Evolutionary conservation across 2,113 vertebrate species (phyloP), one percentile per base, ranked within the genome.

Genomic region (Malurus alboscapulatus): DNA sequence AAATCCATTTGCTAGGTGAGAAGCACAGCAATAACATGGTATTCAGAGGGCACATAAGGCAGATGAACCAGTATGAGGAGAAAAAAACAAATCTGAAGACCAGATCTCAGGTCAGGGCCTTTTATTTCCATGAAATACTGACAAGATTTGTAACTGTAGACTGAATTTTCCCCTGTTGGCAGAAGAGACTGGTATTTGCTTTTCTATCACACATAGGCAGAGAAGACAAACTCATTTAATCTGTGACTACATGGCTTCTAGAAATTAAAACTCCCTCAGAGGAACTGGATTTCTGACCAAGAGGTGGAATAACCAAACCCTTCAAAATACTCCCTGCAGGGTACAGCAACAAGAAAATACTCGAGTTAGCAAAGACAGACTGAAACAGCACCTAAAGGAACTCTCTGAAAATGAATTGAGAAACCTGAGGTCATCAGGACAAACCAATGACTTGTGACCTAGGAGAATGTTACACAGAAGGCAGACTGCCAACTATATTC

Each of bases 131-230:
- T 3, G 3, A 73, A 76, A 84, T 90, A 69, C 26, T 68, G 17
- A 7, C 15, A 84, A 34, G 8, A 68, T 55, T 13, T 0, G 0
- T n/a, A 63, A 34, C 20, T 8, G 13, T 9, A n/a, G 18, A 38
- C 59, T 69, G 40, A 77, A 72, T 36, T 58, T 32, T 53, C 12
- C 24, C 16, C 19, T 21, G 78, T 30, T 59, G 27, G 36, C 32
- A 69, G 32, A 66, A 61, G 11, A 54, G 34, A 54, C 9, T 2
- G 1, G 18, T 66, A 47, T 26, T 20, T 54, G 12, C 19, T 55
- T 74, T 55, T 53, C 55, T 71, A 17, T 74, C 24, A 73, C 19
- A 69, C 22, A 48, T 0, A 61, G 21, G 16, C 17, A 79, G 30
- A 66, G 38, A 82, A 66, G 51, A 78, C 12, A 90, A 87, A 73